Evolutionary conservation across 1,140 invertebrate genomes (phyloP).

Genomic region (Drosophila rufa): DNA sequence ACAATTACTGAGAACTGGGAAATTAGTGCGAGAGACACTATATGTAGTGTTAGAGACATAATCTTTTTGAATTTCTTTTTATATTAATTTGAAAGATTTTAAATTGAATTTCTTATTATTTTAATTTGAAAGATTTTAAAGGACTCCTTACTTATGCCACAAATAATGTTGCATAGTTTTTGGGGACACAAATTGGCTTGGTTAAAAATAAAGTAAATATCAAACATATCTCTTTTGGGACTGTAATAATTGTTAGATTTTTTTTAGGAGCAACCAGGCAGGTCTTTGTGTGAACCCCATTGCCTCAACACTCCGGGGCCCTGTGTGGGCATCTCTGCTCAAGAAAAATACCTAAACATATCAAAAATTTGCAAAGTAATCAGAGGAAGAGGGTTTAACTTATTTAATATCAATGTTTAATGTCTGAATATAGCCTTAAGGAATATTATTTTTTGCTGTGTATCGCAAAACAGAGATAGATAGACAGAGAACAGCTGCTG

Average conservation of each 20-base stretch:
- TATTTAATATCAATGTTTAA: neutral
- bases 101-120: no score
- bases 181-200: neutral
- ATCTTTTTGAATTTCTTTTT: no score
- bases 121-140: no score
- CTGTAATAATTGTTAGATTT: neutral
- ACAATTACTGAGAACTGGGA: neutral
- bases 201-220: neutral
- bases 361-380: neutral
- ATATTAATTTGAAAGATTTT: no score
- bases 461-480: neutral
- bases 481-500: conserved; percentile 34
- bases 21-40: neutral
- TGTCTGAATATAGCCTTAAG: neutral
- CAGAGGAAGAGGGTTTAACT: fast-evolving
- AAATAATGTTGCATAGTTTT: neutral
- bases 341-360: neutral
- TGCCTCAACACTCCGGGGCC: neutral
- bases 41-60: no score
- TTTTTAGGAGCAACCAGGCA: neutral
- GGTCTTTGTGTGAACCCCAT: neutral
- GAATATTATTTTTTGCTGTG: neutral
- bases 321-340: neutral
- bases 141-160: neutral
- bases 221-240: neutral